These are phyloP conservation scores for Panulirus ornatus DNA, from an alignment of 1,140 invertebrate species.

Conservation along the genomic window DNA sequence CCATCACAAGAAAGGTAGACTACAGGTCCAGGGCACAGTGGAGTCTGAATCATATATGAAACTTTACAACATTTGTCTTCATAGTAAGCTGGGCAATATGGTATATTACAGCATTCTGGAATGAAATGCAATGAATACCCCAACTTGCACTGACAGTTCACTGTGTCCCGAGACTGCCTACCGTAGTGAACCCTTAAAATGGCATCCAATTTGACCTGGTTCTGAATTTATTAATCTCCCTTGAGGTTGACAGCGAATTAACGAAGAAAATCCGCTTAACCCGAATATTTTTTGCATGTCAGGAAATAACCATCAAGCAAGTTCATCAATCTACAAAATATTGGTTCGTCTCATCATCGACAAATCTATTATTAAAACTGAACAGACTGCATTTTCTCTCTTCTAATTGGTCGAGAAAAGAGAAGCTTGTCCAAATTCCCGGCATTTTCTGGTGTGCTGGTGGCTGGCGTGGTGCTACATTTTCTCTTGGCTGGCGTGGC, in stretches of 20 bases:
- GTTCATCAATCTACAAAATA: constrained; percentile 13
- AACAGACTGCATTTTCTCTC: background rate
- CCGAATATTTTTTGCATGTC: background rate
- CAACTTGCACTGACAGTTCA: background rate
- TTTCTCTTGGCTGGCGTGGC: background rate
- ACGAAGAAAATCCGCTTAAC: constrained; percentile 63
- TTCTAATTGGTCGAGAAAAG: background rate
- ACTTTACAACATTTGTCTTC: constrained; percentile 10
- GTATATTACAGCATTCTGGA: background rate
- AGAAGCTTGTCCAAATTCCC: background rate
- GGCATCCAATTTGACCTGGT: background rate
- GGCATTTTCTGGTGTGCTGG: background rate
- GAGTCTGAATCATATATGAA: constrained; percentile 23
- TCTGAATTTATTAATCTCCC: constrained; percentile 21
- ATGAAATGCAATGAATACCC: constrained; percentile 22
- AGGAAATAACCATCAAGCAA: constrained; percentile 39
- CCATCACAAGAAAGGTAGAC: constrained; percentile 41
- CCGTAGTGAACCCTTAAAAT: constrained; percentile 13
- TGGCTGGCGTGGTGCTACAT: background rate
- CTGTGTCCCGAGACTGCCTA: constrained; percentile 15
- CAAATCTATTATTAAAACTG: background rate
- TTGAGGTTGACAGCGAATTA: constrained; percentile 60
- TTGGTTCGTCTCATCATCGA: background rate
- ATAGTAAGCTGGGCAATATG: background rate
- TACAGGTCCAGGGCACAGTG: constrained; percentile 25